A percentile compares a stretch with the other conserved stretches of the same genome.
Conservation (phyloP, 1,140 invertebrate genomes). For the Aphelenchoides besseyi region DNA sequence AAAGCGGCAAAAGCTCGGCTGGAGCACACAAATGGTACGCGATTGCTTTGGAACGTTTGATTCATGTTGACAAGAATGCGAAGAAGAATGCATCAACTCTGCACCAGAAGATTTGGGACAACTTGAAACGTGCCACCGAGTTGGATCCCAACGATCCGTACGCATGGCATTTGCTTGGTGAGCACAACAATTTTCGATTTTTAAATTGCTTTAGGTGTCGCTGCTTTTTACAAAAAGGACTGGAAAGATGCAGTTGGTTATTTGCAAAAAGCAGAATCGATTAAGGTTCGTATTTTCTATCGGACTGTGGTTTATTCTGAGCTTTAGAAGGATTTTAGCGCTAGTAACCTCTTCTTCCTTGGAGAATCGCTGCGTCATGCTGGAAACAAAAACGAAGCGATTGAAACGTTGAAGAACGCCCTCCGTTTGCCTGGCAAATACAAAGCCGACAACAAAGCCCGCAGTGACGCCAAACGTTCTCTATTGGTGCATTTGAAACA, state of each 20-base stretch:
- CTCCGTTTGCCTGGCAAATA: slow-evolving; percentile 32
- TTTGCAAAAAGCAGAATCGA: slow-evolving; percentile 45
- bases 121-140: slow-evolving; percentile 34
- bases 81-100: slow-evolving; percentile 7
- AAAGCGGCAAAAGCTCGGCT: slow-evolving; percentile 27
- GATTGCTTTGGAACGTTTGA: slow-evolving; percentile 24
- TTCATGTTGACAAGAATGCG: slow-evolving; percentile 36
- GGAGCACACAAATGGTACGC: slow-evolving; percentile 50
- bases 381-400: slow-evolving; percentile 37
- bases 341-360: slow-evolving; percentile 42
- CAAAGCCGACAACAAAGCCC: slow-evolving; percentile 31
- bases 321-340: slow-evolving; percentile 35
- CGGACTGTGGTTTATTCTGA: neutral
- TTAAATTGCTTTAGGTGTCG: slow-evolving; percentile 11
- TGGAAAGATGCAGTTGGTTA: slow-evolving; percentile 33
- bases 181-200: neutral
- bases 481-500: slow-evolving; percentile 18
- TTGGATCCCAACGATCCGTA: slow-evolving; percentile 44
- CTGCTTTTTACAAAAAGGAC: slow-evolving; percentile 27
- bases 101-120: slow-evolving; percentile 22
- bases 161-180: slow-evolving; percentile 34
- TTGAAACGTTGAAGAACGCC: slow-evolving; percentile 42
- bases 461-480: slow-evolving; percentile 2
- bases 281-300: slow-evolving; percentile 28
- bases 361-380: slow-evolving; percentile 23